A percentile compares a stretch with the other conserved stretches of the same genome.
Conservation (phyloP, 2,888 invertebrate species). For the Conistra vaccinii region DNA sequence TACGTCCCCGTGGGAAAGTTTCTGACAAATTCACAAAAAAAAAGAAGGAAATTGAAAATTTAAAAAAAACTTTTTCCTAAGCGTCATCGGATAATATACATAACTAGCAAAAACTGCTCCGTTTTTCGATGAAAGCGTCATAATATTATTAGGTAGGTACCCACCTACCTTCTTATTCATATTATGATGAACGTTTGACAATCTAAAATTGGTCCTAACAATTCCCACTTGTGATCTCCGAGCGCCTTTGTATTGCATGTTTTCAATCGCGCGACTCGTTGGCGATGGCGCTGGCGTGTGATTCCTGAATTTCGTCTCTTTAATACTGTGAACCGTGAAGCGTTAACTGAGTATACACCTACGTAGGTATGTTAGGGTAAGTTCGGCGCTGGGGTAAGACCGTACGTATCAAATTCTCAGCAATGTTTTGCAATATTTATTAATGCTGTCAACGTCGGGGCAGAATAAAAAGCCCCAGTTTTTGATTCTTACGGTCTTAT, state of each 20-base stretch:
- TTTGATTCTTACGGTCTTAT: neutral
- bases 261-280: constrained; percentile 61
- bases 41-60: neutral
- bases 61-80: neutral
- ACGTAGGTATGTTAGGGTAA: neutral
- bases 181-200: constrained; percentile 17
- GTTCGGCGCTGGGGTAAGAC: neutral
- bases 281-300: constrained; percentile 57
- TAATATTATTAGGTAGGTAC: neutral
- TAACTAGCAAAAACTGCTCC: neutral
- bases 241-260: constrained; percentile 52
- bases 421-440: neutral
- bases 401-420: neutral
- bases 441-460: neutral
- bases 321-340: constrained; percentile 28
- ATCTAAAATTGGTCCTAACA: constrained; percentile 47
- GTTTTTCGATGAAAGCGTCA: neutral
- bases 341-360: constrained; percentile 34
- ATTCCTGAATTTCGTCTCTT: constrained; percentile 58
- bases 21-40: no score
- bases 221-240: constrained; percentile 41
- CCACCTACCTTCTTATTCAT: neutral
- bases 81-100: neutral
- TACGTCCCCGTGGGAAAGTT: no score
- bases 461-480: neutral